Conservation (phyloP, 2,888 invertebrate genomes). For the Oeneis ivallda region DNA sequence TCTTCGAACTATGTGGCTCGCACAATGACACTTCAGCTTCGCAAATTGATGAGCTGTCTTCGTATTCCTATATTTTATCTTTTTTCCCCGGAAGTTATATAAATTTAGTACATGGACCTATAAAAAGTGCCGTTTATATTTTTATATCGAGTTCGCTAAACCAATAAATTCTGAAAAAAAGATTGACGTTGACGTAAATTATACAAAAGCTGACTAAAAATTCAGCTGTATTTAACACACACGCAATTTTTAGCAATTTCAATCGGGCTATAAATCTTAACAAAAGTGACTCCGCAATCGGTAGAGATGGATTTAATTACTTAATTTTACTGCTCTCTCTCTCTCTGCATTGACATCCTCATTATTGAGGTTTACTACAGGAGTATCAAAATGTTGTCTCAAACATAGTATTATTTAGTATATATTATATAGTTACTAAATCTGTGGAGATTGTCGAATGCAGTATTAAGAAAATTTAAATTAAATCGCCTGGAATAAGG, state of each 20-base stretch:
- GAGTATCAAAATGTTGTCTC: background rate
- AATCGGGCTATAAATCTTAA: constrained; percentile 6
- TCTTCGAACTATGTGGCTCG: no score
- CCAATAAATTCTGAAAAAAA: constrained; percentile 11
- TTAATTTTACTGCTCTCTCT: constrained; percentile 1
- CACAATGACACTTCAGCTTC: no score
- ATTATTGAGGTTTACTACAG: no score
- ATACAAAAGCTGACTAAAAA: background rate
- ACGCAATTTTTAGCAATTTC: background rate
- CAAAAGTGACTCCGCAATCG: background rate
- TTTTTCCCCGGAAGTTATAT: background rate
- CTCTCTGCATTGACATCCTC: no score
- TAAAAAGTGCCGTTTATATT: background rate
- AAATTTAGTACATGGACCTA: background rate
- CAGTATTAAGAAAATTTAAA: background rate
- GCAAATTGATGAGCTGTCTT: no score
- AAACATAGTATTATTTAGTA: background rate
- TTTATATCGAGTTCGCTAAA: constrained; percentile 7
- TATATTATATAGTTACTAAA: background rate
- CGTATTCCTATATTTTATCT: background rate
- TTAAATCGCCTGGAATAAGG: no score
- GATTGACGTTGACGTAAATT: constrained; percentile 1
- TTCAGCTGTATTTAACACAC: background rate
- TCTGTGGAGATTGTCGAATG: background rate
- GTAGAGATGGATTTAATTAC: constrained; percentile 7